These are phyloP conservation scores for Parus major DNA, from an alignment of 2,113 vertebrate species.

Conservation along the genomic window DNA sequence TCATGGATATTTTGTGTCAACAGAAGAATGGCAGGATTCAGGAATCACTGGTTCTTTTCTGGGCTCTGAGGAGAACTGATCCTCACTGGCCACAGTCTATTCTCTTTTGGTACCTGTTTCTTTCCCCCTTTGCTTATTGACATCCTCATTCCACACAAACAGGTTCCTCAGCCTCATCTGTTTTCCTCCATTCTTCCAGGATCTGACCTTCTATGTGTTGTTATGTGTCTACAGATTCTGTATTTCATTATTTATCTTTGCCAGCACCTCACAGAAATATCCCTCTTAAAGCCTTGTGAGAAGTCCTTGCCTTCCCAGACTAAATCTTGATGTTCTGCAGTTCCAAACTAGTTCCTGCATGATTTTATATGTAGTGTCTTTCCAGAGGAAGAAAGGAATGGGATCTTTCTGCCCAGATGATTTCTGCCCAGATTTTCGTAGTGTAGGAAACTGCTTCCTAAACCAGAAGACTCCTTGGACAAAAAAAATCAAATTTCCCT, in stretches of 20 bases:
- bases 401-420: neutral
- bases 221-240: neutral
- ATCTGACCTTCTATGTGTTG: neutral
- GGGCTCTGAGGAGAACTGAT: neutral
- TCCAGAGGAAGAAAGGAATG: neutral
- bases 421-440: no score
- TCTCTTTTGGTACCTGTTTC: neutral
- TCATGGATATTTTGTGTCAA: neutral
- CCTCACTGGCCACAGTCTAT: fast-evolving
- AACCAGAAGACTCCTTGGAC: neutral
- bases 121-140: neutral
- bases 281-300: neutral
- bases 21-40: neutral
- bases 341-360: neutral
- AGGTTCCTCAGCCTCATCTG: neutral
- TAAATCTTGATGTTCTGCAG: neutral
- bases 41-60: neutral
- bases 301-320: neutral
- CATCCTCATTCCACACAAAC: neutral
- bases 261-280: neutral
- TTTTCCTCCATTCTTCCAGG: neutral
- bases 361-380: neutral
- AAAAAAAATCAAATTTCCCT: neutral
- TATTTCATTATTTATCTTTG: neutral
- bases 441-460: neutral